Evolutionary conservation across 2,888 invertebrate genomes (phyloP).

Genomic region (Trichacis sp.): DNA sequence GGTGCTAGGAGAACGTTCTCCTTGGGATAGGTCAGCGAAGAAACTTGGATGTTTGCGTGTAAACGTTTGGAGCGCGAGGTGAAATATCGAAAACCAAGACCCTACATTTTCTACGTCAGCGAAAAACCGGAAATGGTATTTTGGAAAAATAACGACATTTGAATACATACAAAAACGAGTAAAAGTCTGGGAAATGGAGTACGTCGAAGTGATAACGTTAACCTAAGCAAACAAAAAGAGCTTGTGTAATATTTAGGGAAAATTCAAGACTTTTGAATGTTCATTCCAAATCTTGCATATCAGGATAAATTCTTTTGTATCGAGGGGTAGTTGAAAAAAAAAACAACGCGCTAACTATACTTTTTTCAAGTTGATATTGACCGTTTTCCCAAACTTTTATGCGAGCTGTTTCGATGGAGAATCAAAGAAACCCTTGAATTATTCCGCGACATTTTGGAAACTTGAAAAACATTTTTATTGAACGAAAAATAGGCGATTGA

Average conservation of each 20-base stretch:
- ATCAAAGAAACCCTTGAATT: no score
- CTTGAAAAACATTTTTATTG: not conserved
- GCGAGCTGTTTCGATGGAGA: conserved; percentile 19
- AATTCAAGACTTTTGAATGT: conserved; percentile 50
- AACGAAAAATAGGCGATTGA: not conserved
- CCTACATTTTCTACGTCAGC: conserved; percentile 35
- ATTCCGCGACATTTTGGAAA: not conserved
- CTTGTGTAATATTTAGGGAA: conserved; percentile 48
- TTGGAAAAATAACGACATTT: conserved; percentile 29
- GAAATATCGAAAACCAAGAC: conserved; percentile 36
- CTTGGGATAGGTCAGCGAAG: no score
- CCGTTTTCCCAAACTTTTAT: conserved; percentile 36
- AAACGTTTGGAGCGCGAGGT: conserved; percentile 52
- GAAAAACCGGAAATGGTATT: conserved; percentile 59
- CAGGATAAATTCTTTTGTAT: conserved; percentile 48
- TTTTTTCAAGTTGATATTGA: conserved; percentile 27
- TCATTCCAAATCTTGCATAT: conserved; percentile 51
- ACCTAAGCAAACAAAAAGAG: conserved; percentile 44
- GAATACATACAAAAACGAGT: conserved; percentile 19
- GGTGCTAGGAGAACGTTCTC: no score
- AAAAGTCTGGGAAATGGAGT: conserved; percentile 36
- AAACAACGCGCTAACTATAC: conserved; percentile 28
- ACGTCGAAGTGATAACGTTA: conserved; percentile 30
- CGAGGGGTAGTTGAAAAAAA: conserved; percentile 34
- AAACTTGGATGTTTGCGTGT: conserved; percentile 47